phyloP scores from a whole-genome alignment of 2,888 invertebrate genomes.

The Odontothrips loti region DNA sequence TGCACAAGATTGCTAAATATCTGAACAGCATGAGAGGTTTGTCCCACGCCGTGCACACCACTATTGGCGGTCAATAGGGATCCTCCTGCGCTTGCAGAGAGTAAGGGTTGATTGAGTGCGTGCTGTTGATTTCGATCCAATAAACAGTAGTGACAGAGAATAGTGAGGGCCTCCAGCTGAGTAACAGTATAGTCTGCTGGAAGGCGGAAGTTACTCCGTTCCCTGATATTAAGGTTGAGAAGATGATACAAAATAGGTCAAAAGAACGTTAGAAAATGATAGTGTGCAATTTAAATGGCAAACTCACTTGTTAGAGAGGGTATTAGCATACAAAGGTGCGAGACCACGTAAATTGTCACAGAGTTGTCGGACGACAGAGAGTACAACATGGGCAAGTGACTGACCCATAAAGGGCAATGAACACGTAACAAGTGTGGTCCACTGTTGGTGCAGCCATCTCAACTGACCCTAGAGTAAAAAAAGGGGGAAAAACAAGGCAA shows the following conservation, averaged over 20 bases:
- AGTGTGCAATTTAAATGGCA: not conserved
- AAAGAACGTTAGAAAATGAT: not conserved
- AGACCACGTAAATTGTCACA: conserved; percentile 71
- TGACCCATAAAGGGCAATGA: conserved; percentile 75
- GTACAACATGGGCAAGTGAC: conserved; percentile 69
- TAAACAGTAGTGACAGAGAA: conserved; percentile 74
- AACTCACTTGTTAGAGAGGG: conserved; percentile 31
- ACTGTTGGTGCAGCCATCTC: conserved; percentile 64
- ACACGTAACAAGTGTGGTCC: conserved; percentile 71
- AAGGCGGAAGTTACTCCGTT: conserved; percentile 43
- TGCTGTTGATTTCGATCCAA: conserved; percentile 62
- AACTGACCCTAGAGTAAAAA: conserved; percentile 54
- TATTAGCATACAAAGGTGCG: conserved; percentile 43
- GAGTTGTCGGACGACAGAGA: conserved; percentile 73
- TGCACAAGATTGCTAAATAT: conserved; percentile 75
- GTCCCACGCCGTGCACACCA: conserved; percentile 38
- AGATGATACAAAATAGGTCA: not conserved
- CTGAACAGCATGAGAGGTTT: conserved; percentile 59
- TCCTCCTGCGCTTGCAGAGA: conserved; percentile 52
- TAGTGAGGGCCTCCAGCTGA: conserved; percentile 71
- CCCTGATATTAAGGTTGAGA: not conserved
- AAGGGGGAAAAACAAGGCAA: not conserved
- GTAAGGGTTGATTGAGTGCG: conserved; percentile 55
- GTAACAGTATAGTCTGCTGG: conserved; percentile 75
- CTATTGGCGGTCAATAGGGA: not conserved